Conservation (phyloP, 2,113 vertebrate genomes). For the Tachuris rubrigastra region DNA sequence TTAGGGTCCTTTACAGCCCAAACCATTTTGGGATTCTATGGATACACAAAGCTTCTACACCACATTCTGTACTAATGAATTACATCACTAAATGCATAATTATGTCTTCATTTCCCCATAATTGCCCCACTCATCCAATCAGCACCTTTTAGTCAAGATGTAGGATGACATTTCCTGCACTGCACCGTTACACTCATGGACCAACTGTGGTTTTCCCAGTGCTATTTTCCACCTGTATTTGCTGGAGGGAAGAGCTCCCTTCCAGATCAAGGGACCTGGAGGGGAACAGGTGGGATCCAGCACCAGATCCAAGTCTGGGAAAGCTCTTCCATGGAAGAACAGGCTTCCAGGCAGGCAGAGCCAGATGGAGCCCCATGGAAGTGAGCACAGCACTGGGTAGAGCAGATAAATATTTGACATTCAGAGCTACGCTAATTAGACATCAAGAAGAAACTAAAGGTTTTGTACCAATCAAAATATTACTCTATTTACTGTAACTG, state of each 20-base stretch:
- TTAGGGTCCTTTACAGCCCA: background rate
- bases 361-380: slow-evolving; percentile 45
- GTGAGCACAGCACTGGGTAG: background rate
- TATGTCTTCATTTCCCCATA: background rate
- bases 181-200: background rate
- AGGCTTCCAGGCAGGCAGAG: background rate
- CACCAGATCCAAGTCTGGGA: background rate
- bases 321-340: background rate
- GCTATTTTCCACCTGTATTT: background rate
- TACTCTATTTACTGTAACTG: slow-evolving; percentile 38
- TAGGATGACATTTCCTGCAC: too few relatives aligned
- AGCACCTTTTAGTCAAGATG: background rate
- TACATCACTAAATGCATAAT: background rate
- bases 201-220: background rate
- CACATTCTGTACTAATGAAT: background rate
- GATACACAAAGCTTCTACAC: background rate
- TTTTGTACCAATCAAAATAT: slow-evolving; percentile 48
- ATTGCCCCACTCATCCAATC: accelerated
- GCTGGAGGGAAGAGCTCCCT: background rate
- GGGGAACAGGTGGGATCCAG: background rate
- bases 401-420: slow-evolving; percentile 52
- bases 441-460: slow-evolving; percentile 5
- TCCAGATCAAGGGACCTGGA: background rate
- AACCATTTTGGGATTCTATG: background rate
- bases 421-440: background rate